Conservation (phyloP, 53 echinoderm and acorn worm genomes). For the Paracentrotus lividus region DNA sequence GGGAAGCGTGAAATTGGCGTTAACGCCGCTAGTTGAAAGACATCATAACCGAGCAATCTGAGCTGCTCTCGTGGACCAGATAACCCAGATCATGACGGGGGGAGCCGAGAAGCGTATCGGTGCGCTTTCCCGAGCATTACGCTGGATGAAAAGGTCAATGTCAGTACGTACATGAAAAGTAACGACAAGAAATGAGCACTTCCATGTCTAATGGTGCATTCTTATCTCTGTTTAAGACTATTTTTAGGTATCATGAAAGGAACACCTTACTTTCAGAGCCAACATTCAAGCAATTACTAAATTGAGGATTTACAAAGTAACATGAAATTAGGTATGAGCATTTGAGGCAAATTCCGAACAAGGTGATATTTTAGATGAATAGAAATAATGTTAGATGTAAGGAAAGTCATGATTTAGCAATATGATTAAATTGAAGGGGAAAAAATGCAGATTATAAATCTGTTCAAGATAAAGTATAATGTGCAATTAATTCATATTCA, state of each 20-base stretch:
- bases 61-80: conserved; percentile 18
- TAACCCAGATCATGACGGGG: conserved; percentile 15
- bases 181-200: conserved; percentile 36
- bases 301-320: too few species aligned
- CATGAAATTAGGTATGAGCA: too few species aligned
- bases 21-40: conserved; percentile 54
- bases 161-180: background rate
- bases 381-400: too few species aligned
- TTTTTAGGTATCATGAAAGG: conserved; percentile 6
- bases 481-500: background rate
- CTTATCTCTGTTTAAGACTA: conserved; percentile 1
- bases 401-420: too few species aligned
- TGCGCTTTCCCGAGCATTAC: conserved; percentile 19
- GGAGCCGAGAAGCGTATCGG: background rate
- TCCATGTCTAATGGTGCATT: conserved; percentile 54
- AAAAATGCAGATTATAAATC: too few species aligned
- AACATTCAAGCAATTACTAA: background rate
- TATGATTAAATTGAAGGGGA: background rate
- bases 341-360: too few species aligned
- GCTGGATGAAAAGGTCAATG: conserved; percentile 35
- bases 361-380: too few species aligned
- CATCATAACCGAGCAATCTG: conserved; percentile 33
- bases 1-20: conserved; percentile 43
- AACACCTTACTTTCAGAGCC: background rate
- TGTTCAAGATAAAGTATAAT: background rate